These are phyloP conservation scores for Ciconia boyciana DNA, from an alignment of 2,113 vertebrate species.

Conservation along the genomic window DNA sequence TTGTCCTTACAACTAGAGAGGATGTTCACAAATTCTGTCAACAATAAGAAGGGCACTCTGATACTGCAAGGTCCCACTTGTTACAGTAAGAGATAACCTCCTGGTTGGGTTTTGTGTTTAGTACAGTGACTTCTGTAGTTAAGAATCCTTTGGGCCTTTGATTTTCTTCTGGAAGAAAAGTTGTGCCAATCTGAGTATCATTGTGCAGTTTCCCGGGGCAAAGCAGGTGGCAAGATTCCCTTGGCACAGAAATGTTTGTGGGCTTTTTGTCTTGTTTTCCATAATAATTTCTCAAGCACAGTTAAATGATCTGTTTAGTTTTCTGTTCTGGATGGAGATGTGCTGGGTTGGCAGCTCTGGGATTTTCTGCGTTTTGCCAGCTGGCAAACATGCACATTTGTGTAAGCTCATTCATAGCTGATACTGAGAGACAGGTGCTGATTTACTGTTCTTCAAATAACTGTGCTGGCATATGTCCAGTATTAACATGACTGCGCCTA, in stretches of 20 bases:
- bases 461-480: conserved; percentile 8
- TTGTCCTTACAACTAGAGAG: background rate
- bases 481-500: background rate
- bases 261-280: conserved; percentile 29
- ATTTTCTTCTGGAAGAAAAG: background rate
- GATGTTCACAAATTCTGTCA: background rate
- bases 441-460: conserved; percentile 66
- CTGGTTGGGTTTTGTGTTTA: background rate
- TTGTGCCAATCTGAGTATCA: background rate
- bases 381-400: conserved; percentile 50
- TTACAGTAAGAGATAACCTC: background rate
- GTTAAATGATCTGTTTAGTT: conserved; percentile 37
- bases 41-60: background rate
- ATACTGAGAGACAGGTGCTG: conserved; percentile 60
- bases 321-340: conserved; percentile 47
- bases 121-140: background rate
- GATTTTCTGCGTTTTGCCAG: conserved; percentile 59
- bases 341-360: conserved; percentile 57
- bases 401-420: conserved; percentile 63
- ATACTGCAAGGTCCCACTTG: too few species aligned
- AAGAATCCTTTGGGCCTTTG: background rate
- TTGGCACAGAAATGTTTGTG: conserved; percentile 26
- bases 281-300: conserved; percentile 19
- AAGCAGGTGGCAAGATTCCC: conserved; percentile 1
- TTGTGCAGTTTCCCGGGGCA: background rate